phyloP scores from a whole-genome alignment of 2,888 invertebrate species.

The Eupithecia insigniata region DNA sequence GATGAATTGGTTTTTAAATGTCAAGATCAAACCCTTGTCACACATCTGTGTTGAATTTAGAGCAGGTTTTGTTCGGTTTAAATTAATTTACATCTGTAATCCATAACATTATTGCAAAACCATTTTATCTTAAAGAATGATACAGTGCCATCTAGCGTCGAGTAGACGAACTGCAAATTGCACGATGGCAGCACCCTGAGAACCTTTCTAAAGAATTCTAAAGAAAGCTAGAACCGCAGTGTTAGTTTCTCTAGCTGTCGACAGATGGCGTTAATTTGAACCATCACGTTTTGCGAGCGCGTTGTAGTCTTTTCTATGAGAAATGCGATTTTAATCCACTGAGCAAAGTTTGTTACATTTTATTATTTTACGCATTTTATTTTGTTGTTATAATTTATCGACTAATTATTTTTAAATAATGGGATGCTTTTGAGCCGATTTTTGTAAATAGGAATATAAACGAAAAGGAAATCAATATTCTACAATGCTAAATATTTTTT shows the following conservation, averaged over 20 bases:
- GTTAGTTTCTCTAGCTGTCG: constrained; percentile 38
- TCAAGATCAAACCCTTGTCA: constrained; percentile 45
- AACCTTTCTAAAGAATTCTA: constrained; percentile 1
- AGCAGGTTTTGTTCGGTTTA: constrained; percentile 3
- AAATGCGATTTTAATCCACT: constrained; percentile 4
- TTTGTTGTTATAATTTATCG: no score
- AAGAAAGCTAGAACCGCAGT: neutral
- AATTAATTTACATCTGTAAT: neutral
- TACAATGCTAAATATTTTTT: no score
- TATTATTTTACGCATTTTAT: no score
- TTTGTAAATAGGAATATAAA: no score
- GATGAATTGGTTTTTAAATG: constrained; percentile 44
- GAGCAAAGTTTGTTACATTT: neutral
- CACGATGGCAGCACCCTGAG: neutral
- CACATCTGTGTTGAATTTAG: constrained; percentile 8
- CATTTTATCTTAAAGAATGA: neutral
- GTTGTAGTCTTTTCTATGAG: constrained; percentile 67
- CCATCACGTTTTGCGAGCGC: constrained; percentile 28
- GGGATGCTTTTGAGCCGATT: no score
- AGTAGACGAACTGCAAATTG: constrained; percentile 44
- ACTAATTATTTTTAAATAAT: no score
- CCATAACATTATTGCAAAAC: neutral
- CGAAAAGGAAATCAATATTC: no score
- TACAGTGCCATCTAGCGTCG: neutral
- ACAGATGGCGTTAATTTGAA: constrained; percentile 53